phyloP scores from a whole-genome alignment of 64 coral and sea anemone species.

The Dendronephthya gigantea region DNA sequence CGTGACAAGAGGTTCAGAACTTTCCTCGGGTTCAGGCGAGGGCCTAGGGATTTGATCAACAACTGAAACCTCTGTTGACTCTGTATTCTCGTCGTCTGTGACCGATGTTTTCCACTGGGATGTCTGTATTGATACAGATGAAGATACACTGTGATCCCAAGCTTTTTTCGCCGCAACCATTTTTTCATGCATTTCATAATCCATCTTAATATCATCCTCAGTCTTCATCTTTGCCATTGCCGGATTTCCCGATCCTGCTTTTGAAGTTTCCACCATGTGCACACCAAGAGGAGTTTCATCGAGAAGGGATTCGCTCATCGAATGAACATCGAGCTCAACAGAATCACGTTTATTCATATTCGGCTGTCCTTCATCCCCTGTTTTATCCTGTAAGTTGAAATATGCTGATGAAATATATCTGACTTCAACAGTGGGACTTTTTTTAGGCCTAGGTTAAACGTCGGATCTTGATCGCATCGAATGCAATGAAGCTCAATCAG shows the following conservation, averaged over 20 bases:
- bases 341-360: slow-evolving; percentile 15
- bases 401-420: not conserved
- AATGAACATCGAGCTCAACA: slow-evolving; percentile 9
- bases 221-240: not conserved
- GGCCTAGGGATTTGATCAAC: not conserved
- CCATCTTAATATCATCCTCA: slow-evolving; percentile 3
- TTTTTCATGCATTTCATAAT: slow-evolving; percentile 29
- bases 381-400: not conserved
- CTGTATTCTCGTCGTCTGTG: slow-evolving; percentile 9
- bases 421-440: no score
- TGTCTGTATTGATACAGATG: not conserved
- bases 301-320: not conserved
- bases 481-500: no score
- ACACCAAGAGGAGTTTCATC: not conserved
- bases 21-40: not conserved
- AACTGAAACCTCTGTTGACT: slow-evolving; percentile 40
- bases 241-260: not conserved
- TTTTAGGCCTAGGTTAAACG: no score
- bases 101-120: slow-evolving; percentile 10
- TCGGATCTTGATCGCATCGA: no score
- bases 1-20: not conserved
- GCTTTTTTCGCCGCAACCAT: slow-evolving; percentile 69
- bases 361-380: not conserved
- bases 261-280: not conserved
- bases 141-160: slow-evolving; percentile 33